Evolutionary conservation across 2,797 vertebrate species (phyloP), one percentile per base, ranked within the genome.

Genomic region (Loriculus beryllinus): DNA sequence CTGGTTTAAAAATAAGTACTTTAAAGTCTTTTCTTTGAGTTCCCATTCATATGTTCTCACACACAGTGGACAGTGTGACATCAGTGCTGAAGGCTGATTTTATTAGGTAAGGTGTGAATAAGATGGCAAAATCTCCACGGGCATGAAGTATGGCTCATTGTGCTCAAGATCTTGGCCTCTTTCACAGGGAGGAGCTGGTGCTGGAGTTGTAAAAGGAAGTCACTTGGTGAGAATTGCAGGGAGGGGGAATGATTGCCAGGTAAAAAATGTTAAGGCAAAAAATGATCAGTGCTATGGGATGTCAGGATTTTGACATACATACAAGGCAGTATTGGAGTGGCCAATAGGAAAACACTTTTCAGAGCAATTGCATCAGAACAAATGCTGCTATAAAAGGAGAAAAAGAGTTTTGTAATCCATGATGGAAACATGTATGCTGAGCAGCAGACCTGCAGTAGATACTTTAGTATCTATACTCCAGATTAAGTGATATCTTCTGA

Each of bases 101-200:
- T 56, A 51, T 45, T 52, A 74, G 39, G 12, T 64, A 3, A 48
- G 31, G 10, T 67, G 67, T 23, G 28, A 84, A 26, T 54, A 56
- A 59, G 12, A 62, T 43, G 29, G 33, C 52, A 67, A 6, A 47
- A 69, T 45, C 33, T 59, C 47, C 20, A 33, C 6, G 39, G 35
- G 39, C 6, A 4, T 0, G 0, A 83, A 39, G 29, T 29, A 25
- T 35, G 42, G 26, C n/a, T 82, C 9, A 5, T 60, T 60, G 31
- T 42, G 37, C 21, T 76, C 18, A n/a, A 43, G 51, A 48, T 43
- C 35, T 63, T 86, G 51, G 17, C 51, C 31, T 82, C 3, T 31
- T 43, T 35, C 51, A 47, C 12, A 10, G 42, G 45, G 28, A 48
- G 33, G 22, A 81, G 11, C n/a, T 71, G 51, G 12, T 74, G 52